Conservation (phyloP, 1,140 invertebrate genomes). For the Cyclina sinensis region DNA sequence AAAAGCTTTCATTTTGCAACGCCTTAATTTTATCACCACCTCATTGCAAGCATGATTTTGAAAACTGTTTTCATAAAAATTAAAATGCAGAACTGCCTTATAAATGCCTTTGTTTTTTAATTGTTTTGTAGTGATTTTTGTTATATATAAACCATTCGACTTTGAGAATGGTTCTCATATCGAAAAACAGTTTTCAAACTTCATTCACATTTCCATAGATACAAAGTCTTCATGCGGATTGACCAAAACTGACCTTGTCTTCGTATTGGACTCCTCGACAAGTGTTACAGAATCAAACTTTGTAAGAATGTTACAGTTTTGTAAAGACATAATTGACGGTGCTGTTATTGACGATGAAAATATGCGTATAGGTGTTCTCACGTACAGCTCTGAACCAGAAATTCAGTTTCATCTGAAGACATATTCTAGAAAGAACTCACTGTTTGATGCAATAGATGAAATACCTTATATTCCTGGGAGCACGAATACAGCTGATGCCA, state of each 20-base stretch:
- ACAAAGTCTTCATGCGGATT: conserved; percentile 13
- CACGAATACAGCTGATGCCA: conserved; percentile 74
- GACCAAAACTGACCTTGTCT: conserved; percentile 79
- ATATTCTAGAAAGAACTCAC: conserved; percentile 50
- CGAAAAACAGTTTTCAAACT: not conserved
- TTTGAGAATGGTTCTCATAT: no score
- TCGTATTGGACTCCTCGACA: conserved; percentile 82
- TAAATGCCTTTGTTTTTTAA: no score
- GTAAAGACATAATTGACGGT: conserved; percentile 75
- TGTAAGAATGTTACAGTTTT: conserved; percentile 76
- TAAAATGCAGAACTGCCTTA: no score
- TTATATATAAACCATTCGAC: no score
- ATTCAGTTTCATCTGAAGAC: conserved; percentile 71
- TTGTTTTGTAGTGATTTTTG: no score
- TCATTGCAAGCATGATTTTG: no score
- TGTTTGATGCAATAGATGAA: conserved; percentile 71
- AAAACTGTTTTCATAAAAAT: no score
- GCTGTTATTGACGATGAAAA: conserved; percentile 78
- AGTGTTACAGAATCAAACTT: conserved; percentile 79
- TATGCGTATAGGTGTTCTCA: conserved; percentile 77
- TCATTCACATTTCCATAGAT: not conserved
- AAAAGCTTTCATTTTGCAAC: no score
- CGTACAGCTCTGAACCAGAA: conserved; percentile 72
- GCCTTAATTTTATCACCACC: no score
- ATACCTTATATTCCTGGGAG: conserved; percentile 72